Evolutionary conservation across 1,140 invertebrate genomes (phyloP), one percentile per base, ranked within the genome.

Genomic region (Drosophila lini): DNA sequence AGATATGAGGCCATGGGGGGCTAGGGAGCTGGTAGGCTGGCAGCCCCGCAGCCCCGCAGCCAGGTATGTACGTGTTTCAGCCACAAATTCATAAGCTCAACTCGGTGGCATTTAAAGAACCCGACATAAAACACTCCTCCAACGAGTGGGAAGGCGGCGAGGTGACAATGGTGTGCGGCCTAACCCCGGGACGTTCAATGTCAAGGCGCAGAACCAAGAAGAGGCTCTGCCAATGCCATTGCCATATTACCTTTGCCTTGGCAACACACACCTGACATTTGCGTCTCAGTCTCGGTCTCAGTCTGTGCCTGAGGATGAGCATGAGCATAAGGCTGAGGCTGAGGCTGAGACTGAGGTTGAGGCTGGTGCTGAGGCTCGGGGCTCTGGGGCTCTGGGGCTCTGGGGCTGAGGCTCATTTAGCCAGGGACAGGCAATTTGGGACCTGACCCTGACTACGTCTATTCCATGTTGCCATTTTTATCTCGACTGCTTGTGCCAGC

Each of bases 181-280:
- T 77, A 77, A 77, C 74, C 74, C 79, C 41, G 44, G 45, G 75
- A 85, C 83, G 67, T 81, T 76, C 82, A 85, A 81, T 85, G 79
- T 88, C 82, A 85, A 71, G 82, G 82, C 59, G 62, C 62, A 53
- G 74, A 79, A 70, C 22, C 61, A 44, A 74, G 59, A 56, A 83
- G 75, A 61, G 36, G 60, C 31, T 41, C 22, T 69, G 65, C 42
- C 68, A 69, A 15, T 71, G 68, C 55, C 68, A 70, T 64, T 68
- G 59, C 42, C 63, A 63, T n/a, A 59, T 73, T 62, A 48, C 55
- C 25, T 44, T 50, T 41, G 47, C 59, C 63, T 53, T 64, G 60
- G 63, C 61, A 41, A 70, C 55, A 44, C 52, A 69, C 64, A 77
- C 62, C 82, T 86, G 83, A 88, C 83, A 86, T 86, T 86, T 88